A percentile compares a stretch with the other conserved stretches of the same genome.
These are phyloP conservation scores for Drosophila elegans DNA, from an alignment of 1,140 invertebrate genomes.

Conservation along the genomic window DNA sequence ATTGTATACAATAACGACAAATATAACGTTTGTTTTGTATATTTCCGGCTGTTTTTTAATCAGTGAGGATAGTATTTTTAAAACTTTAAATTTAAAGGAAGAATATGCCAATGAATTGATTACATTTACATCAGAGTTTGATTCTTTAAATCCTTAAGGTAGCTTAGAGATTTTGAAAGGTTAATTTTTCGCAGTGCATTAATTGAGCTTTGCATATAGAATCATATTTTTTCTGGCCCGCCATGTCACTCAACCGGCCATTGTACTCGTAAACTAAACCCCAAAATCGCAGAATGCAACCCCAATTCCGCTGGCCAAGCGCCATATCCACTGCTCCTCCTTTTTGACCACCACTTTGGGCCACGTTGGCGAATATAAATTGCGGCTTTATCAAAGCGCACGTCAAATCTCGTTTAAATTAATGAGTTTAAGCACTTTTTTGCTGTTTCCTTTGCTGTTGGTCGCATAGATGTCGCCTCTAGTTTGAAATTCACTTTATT, in stretches of 20 bases:
- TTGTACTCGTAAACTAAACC: constrained; percentile 78
- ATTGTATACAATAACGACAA: too few species aligned
- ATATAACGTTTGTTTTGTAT: too few species aligned
- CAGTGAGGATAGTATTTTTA: too few species aligned
- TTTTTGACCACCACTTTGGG: constrained; percentile 14
- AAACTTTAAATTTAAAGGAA: too few species aligned
- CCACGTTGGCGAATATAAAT: constrained; percentile 80
- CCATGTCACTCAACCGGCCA: constrained; percentile 65
- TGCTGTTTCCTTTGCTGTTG: constrained; percentile 20
- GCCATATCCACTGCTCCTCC: background rate
- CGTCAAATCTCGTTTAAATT: constrained; percentile 85
- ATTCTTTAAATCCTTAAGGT: too few species aligned
- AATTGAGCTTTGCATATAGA: constrained; percentile 62
- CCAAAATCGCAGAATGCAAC: constrained; percentile 62
- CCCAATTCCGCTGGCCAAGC: constrained; percentile 1
- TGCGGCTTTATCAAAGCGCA: constrained; percentile 82
- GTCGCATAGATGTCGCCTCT: constrained; percentile 35
- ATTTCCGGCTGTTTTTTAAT: too few species aligned
- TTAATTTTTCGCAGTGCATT: constrained; percentile 54
- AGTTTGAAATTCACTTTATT: constrained; percentile 77
- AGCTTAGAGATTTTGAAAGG: background rate
- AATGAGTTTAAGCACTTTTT: constrained; percentile 83
- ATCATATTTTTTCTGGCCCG: constrained; percentile 53
- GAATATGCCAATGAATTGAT: too few species aligned
- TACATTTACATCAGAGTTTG: too few species aligned